Evolutionary conservation across 2,888 invertebrate species (phyloP), one percentile per base, ranked within the genome.

Genomic region (Marronus borbonicus): DNA sequence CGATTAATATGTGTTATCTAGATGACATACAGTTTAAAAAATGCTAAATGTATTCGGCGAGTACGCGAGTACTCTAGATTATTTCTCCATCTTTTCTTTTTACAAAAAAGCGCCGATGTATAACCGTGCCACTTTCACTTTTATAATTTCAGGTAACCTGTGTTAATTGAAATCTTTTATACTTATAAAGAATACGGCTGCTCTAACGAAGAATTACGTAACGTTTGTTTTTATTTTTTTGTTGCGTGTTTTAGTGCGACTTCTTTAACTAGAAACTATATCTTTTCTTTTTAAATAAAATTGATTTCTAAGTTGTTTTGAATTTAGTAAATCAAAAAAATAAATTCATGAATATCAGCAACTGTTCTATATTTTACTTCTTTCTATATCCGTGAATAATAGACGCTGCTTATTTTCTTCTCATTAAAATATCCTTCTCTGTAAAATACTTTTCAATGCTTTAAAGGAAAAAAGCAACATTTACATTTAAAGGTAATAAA

Each of bases 151-250:
- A 24, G 20, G 60, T 60, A 31, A 12, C 39, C 12, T 72, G 60
- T 44, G 20, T 20, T 72, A 72, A 72, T 72, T 72, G 72, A 44
- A 72, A 72, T 39, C 10, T 31, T 72, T 72, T 60, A 20, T 68
- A 58, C 60, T 70, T 72, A 44, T 44, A 17, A 14, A 20, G 36
- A 10, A 72, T 14, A 2, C 58, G 17, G 20, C 17, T 39, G 17
- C 8, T 20, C 55, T 72, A 60, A 60, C 24, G 60, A 60, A 24
- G 10, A 60, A 60, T 68, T 68, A 20, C 7, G n/a, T 66, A 66
- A 66, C 44, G 2, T 20, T 24, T 68, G 44, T 4, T 44, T 5
- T 20, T 10, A 17, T 39, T 68, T 44, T 8, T 49, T 24, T 24
- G 1, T 24, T 50, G 24, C 20, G 17, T 68, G 20, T 20, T 49